Evolutionary conservation across 2,888 invertebrate genomes (phyloP).

Genomic region (Polylopha cassiicola): DNA sequence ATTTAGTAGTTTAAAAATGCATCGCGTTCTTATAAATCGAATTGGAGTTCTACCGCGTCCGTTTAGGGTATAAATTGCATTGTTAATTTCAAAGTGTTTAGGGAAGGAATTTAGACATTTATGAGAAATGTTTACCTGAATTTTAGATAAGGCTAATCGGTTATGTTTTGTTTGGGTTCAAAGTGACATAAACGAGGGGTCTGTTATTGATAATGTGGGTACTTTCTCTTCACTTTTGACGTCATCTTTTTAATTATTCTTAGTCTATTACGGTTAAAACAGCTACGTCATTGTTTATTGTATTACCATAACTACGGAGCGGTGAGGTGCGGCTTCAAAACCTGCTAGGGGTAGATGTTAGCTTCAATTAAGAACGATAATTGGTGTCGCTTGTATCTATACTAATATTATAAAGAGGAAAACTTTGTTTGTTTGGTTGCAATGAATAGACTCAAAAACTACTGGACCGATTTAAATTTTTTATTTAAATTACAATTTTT

Average conservation of each 20-base stretch:
- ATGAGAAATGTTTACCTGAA: constrained; percentile 60
- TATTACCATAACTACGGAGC: no score
- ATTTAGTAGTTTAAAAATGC: no score
- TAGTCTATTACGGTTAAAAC: constrained; percentile 7
- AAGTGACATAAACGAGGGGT: constrained; percentile 45
- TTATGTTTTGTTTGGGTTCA: constrained; percentile 61
- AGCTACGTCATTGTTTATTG: constrained; percentile 3
- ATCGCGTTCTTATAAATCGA: no score
- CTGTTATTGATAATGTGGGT: constrained; percentile 36
- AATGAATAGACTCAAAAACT: no score
- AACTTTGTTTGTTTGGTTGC: no score
- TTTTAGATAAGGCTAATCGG: constrained; percentile 64
- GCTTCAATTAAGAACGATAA: no score
- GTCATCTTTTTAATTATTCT: constrained; percentile 14
- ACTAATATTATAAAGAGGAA: no score
- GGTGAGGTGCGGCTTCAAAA: no score
- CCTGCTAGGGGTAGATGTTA: no score
- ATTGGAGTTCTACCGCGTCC: constrained; percentile 11
- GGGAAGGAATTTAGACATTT: constrained; percentile 51
- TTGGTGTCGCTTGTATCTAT: no score
- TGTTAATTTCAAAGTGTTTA: constrained; percentile 10
- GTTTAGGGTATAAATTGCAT: constrained; percentile 22
- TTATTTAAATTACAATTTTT: no score
- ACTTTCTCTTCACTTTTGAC: constrained; percentile 35
- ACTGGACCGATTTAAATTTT: no score